phyloP scores from a whole-genome alignment of 2,888 invertebrate species.

The Harmothoe impar region DNA sequence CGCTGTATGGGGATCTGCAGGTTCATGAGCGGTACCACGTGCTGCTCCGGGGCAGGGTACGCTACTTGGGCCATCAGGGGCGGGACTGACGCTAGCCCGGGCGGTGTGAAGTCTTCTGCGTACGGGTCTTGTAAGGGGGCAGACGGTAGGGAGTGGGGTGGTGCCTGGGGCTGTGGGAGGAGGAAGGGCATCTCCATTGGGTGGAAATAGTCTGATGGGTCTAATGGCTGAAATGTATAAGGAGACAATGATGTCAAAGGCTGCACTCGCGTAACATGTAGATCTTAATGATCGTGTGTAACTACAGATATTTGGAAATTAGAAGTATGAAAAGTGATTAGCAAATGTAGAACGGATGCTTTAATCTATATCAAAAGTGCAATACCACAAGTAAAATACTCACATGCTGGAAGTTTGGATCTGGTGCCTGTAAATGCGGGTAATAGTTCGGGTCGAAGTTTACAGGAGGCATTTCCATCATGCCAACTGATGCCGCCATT shows the following conservation, averaged over 20 bases:
- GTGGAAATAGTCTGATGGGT: constrained; percentile 52
- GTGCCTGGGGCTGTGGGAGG: constrained; percentile 20
- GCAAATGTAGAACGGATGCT: no score
- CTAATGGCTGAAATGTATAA: constrained; percentile 32
- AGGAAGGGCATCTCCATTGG: constrained; percentile 45
- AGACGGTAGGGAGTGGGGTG: neutral
- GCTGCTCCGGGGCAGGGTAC: neutral
- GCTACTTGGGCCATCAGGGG: neutral
- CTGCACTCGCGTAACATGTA: no score
- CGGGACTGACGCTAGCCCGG: neutral
- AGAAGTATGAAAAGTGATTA: no score
- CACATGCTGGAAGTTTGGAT: neutral
- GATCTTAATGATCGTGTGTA: no score
- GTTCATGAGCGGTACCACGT: neutral
- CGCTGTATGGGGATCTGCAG: neutral
- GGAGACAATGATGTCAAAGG: neutral
- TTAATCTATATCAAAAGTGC: no score
- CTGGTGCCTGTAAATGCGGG: neutral
- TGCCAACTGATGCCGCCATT: neutral
- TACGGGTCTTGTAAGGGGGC: neutral
- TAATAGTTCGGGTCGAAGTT: neutral
- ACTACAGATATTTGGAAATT: no score
- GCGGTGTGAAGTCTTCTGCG: neutral
- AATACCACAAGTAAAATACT: neutral
- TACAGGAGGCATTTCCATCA: neutral